Evolutionary conservation across 2,113 vertebrate genomes (phyloP).

Genomic region (Setophaga kirtlandii): DNA sequence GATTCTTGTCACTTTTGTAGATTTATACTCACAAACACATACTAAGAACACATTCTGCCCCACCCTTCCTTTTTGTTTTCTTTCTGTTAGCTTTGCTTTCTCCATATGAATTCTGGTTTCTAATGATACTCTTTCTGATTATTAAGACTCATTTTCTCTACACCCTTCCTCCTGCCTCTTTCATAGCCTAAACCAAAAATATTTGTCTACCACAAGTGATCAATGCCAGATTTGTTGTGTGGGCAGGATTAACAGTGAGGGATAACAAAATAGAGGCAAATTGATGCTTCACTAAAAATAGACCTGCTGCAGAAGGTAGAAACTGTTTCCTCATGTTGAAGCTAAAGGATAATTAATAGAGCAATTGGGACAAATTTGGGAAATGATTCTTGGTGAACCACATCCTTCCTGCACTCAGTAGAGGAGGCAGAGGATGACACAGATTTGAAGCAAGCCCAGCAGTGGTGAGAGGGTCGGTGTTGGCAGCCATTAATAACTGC

Average conservation of each 20-base stretch:
- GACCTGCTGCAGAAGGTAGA: slow-evolving; percentile 50
- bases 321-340: slow-evolving; percentile 63
- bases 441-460: neutral
- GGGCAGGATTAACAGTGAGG: slow-evolving; percentile 30
- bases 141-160: neutral
- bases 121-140: neutral
- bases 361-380: slow-evolving; percentile 62
- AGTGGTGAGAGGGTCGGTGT: neutral
- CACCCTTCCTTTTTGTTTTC: neutral
- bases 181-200: neutral
- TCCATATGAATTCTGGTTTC: neutral
- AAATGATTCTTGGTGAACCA: slow-evolving; percentile 66
- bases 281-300: slow-evolving; percentile 60
- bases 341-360: slow-evolving; percentile 58
- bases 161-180: neutral
- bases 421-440: neutral
- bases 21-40: neutral
- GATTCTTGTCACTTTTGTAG: neutral
- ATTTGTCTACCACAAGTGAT: slow-evolving; percentile 37
- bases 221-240: slow-evolving; percentile 59
- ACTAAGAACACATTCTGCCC: neutral
- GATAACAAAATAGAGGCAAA: slow-evolving; percentile 35
- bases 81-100: neutral
- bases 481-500: neutral
- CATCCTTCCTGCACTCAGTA: slow-evolving; percentile 55